Conservation (phyloP, 1,140 invertebrate species). For the Musca vetustissima region DNA sequence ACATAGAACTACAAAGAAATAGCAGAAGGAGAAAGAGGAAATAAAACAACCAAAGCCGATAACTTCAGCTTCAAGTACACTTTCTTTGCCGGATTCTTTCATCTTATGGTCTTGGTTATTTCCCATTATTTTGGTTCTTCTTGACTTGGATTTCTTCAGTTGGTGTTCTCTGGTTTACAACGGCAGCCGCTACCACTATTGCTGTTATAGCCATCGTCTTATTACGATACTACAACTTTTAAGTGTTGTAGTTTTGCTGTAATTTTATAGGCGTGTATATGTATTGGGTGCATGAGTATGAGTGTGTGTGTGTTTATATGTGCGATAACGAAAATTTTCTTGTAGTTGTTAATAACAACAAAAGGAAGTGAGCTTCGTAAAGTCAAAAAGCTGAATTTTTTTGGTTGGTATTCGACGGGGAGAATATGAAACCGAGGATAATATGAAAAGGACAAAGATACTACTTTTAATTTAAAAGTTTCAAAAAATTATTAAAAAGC, state of each 20-base stretch:
- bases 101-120: neutral
- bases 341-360: constrained; percentile 4
- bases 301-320: too few species aligned
- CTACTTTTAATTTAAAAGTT: too few species aligned
- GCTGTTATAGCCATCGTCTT: neutral
- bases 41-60: constrained; percentile 1
- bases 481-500: too few species aligned
- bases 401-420: too few species aligned
- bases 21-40: neutral
- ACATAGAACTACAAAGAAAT: too few species aligned
- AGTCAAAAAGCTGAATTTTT: neutral
- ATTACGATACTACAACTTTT: neutral
- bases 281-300: too few species aligned
- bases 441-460: too few species aligned
- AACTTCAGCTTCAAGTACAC: neutral
- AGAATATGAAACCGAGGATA: too few species aligned
- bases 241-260: neutral
- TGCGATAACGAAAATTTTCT: constrained; percentile 6
- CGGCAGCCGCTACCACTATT: neutral
- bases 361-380: constrained; percentile 11
- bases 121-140: neutral
- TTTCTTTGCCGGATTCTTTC: neutral
- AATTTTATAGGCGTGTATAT: too few species aligned
- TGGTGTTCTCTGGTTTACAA: neutral
- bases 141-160: neutral